These are phyloP conservation scores for Cremastinae sp. DNA, from an alignment of 2,888 invertebrate genomes.

Conservation along the genomic window DNA sequence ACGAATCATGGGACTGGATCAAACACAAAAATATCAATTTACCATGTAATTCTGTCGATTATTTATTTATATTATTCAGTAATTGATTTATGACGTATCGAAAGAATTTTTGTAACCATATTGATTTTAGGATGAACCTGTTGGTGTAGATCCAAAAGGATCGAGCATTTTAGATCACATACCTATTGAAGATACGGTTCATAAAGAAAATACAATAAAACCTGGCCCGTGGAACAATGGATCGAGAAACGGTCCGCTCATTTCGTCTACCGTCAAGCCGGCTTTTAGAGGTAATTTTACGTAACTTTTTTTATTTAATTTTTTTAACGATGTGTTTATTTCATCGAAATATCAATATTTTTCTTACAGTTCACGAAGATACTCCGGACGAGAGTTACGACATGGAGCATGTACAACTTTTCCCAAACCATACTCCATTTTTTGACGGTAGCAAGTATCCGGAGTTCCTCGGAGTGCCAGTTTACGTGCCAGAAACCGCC, in stretches of 20 bases:
- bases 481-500: constrained; percentile 72
- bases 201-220: constrained; percentile 87
- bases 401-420: constrained; percentile 72
- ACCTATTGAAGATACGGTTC: constrained; percentile 81
- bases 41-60: constrained; percentile 80
- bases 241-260: constrained; percentile 76
- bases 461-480: constrained; percentile 71
- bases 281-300: constrained; percentile 81
- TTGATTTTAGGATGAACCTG: constrained; percentile 72
- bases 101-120: constrained; percentile 23
- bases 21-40: constrained; percentile 83
- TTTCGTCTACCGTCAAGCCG: constrained; percentile 74
- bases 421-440: constrained; percentile 74
- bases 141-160: constrained; percentile 72
- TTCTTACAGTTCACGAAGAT: constrained; percentile 85
- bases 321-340: constrained; percentile 8
- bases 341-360: neutral
- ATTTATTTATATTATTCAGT: too few relatives aligned
- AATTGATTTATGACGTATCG: neutral
- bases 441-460: constrained; percentile 74
- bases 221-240: constrained; percentile 86
- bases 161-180: constrained; percentile 83
- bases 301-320: neutral
- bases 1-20: constrained; percentile 78
- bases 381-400: constrained; percentile 73